Conservation (phyloP, 2,113 vertebrate genomes). For the Bagarius yarrelli region DNA sequence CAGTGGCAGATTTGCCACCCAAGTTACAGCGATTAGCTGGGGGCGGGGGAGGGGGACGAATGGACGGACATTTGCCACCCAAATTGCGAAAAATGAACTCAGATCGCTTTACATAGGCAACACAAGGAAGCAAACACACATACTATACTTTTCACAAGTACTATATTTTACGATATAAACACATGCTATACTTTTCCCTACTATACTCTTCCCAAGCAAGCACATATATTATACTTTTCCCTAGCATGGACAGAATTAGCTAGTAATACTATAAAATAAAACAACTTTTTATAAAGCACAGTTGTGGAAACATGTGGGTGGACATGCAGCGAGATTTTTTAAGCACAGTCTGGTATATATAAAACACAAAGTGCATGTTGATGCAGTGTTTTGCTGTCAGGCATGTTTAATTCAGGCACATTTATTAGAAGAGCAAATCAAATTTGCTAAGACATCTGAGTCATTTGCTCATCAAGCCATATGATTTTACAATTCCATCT, state of each 20-base stretch:
- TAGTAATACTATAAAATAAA: conserved; percentile 65
- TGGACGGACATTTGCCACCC: conserved; percentile 93
- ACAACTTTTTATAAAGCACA: conserved; percentile 64
- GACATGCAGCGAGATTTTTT: conserved; percentile 68
- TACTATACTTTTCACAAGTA: conserved; percentile 60
- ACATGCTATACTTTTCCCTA: conserved; percentile 63
- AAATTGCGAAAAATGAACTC: conserved; percentile 99
- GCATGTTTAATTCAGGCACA: conserved; percentile 82
- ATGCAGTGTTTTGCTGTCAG: conserved; percentile 78
- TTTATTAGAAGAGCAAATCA: conserved; percentile 66
- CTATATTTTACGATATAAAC: conserved; percentile 1
- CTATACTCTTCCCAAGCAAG: conserved; percentile 58
- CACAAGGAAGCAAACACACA: conserved; percentile 34
- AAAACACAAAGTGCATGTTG: conserved; percentile 85
- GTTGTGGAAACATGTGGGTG: conserved; percentile 66
- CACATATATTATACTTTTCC: conserved; percentile 63
- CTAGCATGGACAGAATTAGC: conserved; percentile 70
- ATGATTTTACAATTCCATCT: conserved; percentile 58
- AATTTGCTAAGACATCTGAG: conserved; percentile 59
- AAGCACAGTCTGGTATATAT: conserved; percentile 82
- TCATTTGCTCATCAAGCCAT: conserved; percentile 70
- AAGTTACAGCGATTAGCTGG: conserved; percentile 94
- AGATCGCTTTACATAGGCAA: conserved; percentile 89
- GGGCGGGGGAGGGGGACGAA: conserved; percentile 75
- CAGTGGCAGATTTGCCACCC: conserved; percentile 93